Percentiles rank a stretch among this genome's conserved stretches.
Conservation (phyloP, 2,888 invertebrate genomes). For the Scaeva pyrastri region DNA sequence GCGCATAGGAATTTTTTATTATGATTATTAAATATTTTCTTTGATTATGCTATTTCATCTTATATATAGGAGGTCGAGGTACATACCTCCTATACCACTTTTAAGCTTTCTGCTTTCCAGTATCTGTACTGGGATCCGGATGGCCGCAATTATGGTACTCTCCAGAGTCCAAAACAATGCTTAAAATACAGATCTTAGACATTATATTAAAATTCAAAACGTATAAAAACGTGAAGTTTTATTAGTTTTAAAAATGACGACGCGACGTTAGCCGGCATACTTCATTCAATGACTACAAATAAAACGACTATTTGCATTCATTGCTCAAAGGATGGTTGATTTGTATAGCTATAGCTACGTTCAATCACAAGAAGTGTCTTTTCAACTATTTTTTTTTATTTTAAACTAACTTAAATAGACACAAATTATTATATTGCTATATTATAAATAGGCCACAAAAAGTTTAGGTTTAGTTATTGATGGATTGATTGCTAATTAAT, state of each 20-base stretch:
- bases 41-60: constrained; percentile 74
- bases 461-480: too few species aligned
- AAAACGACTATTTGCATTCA: constrained; percentile 54
- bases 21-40: constrained; percentile 76
- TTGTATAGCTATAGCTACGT: too few species aligned
- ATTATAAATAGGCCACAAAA: too few species aligned
- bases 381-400: too few species aligned
- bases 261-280: constrained; percentile 62
- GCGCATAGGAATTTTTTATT: constrained; percentile 74
- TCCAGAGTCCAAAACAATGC: constrained; percentile 49
- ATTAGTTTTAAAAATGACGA: constrained; percentile 72
- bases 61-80: constrained; percentile 58
- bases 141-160: constrained; percentile 57
- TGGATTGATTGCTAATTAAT: too few species aligned
- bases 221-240: constrained; percentile 75
- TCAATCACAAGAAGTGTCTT: background rate
- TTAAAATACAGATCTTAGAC: constrained; percentile 4
- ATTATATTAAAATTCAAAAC: constrained; percentile 75
- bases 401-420: too few species aligned
- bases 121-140: constrained; percentile 49
- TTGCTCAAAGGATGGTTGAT: background rate
- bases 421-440: too few species aligned
- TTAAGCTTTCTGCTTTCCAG: constrained; percentile 29
- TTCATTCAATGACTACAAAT: constrained; percentile 74
- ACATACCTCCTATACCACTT: constrained; percentile 4